These are phyloP conservation scores for Choloepus hoffmanni DNA, from an alignment of 2,113 vertebrate genomes.

Conservation along the genomic window DNA sequence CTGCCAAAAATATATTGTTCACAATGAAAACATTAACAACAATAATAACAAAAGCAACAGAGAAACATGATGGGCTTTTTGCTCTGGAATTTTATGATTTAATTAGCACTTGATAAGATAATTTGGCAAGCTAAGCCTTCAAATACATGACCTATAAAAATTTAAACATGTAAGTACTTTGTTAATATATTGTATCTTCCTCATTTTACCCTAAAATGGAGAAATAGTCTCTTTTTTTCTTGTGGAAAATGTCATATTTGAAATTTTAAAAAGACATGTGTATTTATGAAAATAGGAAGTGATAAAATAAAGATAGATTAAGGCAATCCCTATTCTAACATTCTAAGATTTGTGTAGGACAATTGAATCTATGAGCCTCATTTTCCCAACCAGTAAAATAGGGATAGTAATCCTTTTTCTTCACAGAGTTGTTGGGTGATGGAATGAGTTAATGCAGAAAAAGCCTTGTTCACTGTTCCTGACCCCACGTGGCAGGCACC, in stretches of 20 bases:
- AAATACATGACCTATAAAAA: background rate
- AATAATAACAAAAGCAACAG: background rate
- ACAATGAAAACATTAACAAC: background rate
- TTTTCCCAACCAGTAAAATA: background rate
- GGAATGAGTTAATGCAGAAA: background rate
- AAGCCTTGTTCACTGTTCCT: background rate
- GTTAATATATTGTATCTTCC: background rate
- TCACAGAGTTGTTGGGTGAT: background rate
- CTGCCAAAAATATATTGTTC: slow-evolving; percentile 12
- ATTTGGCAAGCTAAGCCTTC: background rate
- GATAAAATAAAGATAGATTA: background rate
- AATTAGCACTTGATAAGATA: background rate
- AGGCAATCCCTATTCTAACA: background rate
- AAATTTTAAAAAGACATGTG: background rate
- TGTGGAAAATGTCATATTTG: background rate
- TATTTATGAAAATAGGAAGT: background rate
- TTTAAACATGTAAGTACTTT: slow-evolving; percentile 18
- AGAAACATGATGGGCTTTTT: background rate
- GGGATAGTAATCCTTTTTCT: background rate
- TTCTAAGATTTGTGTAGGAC: too few relatives aligned
- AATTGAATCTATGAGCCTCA: background rate
- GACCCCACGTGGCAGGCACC: fast-evolving
- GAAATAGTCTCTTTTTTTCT: background rate
- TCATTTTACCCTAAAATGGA: background rate
- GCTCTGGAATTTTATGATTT: background rate